Evolutionary conservation across 2,888 invertebrate genomes (phyloP).

Genomic region (Romanomermis culicivorax): DNA sequence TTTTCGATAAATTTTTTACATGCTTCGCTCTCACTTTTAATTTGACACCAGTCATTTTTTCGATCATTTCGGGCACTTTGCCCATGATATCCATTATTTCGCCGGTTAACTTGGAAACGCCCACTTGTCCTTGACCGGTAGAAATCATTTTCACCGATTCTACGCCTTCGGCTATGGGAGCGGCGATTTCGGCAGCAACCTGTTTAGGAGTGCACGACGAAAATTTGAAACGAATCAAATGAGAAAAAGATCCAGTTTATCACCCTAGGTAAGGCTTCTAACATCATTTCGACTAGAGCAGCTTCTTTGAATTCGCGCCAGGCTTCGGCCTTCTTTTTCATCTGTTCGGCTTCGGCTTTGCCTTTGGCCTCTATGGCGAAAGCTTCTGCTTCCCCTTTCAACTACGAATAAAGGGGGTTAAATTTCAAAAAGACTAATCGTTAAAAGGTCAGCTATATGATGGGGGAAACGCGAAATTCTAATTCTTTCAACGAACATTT

Average conservation of each 20-base stretch:
- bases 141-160: conserved; percentile 87
- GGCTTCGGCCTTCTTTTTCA: conserved; percentile 88
- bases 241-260: neutral
- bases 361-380: conserved; percentile 82
- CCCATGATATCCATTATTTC: conserved; percentile 5
- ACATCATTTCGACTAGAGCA: conserved; percentile 84
- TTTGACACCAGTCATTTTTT: conserved; percentile 6
- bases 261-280: conserved; percentile 83
- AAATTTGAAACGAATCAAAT: neutral
- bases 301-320: conserved; percentile 88
- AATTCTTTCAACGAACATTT: no score
- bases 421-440: no score
- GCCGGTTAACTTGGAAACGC: conserved; percentile 1
- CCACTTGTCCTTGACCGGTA: conserved; percentile 40
- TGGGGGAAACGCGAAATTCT: no score
- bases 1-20: neutral
- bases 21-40: neutral
- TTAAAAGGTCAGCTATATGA: no score
- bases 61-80: neutral
- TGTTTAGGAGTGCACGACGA: conserved; percentile 28
- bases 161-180: conserved; percentile 67
- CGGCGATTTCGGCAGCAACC: conserved; percentile 88
- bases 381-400: conserved; percentile 55
- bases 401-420: conserved; percentile 18
- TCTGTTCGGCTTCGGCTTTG: conserved; percentile 83